Conservation (phyloP, 2,888 invertebrate genomes). For the Gymnoscelis rufifasciata region DNA sequence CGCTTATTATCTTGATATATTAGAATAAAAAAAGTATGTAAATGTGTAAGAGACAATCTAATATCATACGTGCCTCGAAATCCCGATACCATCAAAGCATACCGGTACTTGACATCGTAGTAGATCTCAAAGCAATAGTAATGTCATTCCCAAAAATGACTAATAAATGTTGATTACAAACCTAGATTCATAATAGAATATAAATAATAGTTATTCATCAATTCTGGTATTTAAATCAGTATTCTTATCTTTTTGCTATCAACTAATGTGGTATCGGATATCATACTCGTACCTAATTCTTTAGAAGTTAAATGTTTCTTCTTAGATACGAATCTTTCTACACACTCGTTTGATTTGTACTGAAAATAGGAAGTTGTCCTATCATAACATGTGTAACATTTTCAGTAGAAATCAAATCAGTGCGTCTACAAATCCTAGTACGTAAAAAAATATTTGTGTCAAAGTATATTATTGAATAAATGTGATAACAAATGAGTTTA, state of each 20-base stretch:
- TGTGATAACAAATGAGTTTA: constrained; percentile 78
- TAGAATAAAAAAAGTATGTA: constrained; percentile 63
- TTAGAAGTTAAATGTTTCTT: constrained; percentile 56
- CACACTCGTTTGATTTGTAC: constrained; percentile 49
- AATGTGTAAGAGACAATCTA: constrained; percentile 59
- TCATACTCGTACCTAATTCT: constrained; percentile 50
- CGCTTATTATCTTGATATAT: constrained; percentile 76
- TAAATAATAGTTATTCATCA: too few species aligned
- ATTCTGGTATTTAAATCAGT: neutral
- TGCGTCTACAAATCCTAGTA: constrained; percentile 64
- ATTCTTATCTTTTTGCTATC: constrained; percentile 1
- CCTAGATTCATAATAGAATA: too few species aligned
- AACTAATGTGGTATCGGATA: constrained; percentile 52
- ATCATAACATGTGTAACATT: neutral
- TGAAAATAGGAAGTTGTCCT: constrained; percentile 24
- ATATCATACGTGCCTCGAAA: constrained; percentile 66
- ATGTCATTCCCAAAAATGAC: neutral
- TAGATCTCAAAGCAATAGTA: neutral
- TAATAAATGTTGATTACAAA: too few species aligned
- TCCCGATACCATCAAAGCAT: constrained; percentile 43
- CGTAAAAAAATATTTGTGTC: constrained; percentile 72
- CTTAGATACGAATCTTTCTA: constrained; percentile 48
- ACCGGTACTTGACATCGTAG: neutral
- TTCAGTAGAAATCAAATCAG: constrained; percentile 51
- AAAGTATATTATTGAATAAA: constrained; percentile 77